These are phyloP conservation scores for Malacosoma neustria DNA, from an alignment of 2,888 invertebrate species.

Conservation along the genomic window DNA sequence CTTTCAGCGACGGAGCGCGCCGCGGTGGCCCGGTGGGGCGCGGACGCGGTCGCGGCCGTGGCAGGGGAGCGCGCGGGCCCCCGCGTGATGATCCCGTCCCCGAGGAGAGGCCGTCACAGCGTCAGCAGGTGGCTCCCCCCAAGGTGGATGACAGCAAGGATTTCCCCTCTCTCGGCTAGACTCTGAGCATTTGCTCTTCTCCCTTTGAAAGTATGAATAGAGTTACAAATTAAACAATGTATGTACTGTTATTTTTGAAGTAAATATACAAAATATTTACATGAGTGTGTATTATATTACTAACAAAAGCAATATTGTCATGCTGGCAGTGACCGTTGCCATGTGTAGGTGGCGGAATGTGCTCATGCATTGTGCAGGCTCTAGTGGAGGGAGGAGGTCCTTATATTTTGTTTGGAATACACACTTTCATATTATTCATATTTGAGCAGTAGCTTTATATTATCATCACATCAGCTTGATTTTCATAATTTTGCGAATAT, in stretches of 20 bases:
- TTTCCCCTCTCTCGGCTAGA: constrained; percentile 93
- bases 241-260: constrained; percentile 75
- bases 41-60: constrained; percentile 74
- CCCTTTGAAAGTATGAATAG: constrained; percentile 61
- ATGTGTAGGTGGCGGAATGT: constrained; percentile 21
- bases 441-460: constrained; percentile 65
- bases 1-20: constrained; percentile 87
- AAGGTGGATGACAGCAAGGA: constrained; percentile 97
- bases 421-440: constrained; percentile 49
- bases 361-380: constrained; percentile 31
- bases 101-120: constrained; percentile 50
- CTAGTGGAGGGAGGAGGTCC: constrained; percentile 53
- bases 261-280: constrained; percentile 76
- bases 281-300: constrained; percentile 69
- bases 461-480: constrained; percentile 65
- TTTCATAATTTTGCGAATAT: constrained; percentile 55
- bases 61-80: constrained; percentile 40
- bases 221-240: constrained; percentile 72
- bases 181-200: constrained; percentile 56
- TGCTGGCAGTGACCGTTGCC: constrained; percentile 4
- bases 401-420: constrained; percentile 53
- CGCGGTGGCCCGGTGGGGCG: constrained; percentile 80
- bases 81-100: constrained; percentile 44
- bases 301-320: constrained; percentile 30
- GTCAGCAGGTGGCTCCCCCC: constrained; percentile 74